Evolutionary conservation across 2,797 vertebrate genomes (phyloP).

Genomic region (Tamandua tetradactyla): DNA sequence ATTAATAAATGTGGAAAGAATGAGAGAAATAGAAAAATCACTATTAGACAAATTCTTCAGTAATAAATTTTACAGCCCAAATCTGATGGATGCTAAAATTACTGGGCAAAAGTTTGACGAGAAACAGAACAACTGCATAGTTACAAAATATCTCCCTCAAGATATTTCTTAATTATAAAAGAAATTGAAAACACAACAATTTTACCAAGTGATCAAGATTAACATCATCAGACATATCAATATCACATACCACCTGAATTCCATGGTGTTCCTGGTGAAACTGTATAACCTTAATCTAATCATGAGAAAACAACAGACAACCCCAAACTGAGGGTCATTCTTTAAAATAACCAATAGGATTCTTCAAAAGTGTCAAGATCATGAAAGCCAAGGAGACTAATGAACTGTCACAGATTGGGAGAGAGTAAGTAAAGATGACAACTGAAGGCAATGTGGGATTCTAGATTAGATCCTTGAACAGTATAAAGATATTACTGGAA

Average conservation of each 20-base stretch:
- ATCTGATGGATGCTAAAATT: not conserved
- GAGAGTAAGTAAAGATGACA: not conserved
- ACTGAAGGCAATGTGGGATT: not conserved
- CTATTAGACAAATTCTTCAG: not conserved
- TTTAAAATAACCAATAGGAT: not conserved
- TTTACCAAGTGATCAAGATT: not conserved
- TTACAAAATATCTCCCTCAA: not conserved
- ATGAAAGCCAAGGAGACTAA: too few species aligned
- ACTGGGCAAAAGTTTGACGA: not conserved
- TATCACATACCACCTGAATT: not conserved
- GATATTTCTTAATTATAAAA: slow-evolving; percentile 22
- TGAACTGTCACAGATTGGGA: too few species aligned
- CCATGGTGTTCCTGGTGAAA: not conserved
- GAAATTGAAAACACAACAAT: not conserved
- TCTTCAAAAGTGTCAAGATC: not conserved
- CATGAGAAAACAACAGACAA: not conserved
- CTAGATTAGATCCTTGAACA: not conserved
- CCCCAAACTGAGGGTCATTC: not conserved
- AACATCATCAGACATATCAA: not conserved
- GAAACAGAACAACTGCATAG: not conserved
- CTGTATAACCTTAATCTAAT: not conserved
- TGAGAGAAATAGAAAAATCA: too few species aligned
- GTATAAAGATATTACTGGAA: not conserved
- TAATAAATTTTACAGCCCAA: not conserved
- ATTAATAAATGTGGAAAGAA: not conserved